Conservation (phyloP, 2,113 vertebrate species). For the Pangasianodon gigas region DNA sequence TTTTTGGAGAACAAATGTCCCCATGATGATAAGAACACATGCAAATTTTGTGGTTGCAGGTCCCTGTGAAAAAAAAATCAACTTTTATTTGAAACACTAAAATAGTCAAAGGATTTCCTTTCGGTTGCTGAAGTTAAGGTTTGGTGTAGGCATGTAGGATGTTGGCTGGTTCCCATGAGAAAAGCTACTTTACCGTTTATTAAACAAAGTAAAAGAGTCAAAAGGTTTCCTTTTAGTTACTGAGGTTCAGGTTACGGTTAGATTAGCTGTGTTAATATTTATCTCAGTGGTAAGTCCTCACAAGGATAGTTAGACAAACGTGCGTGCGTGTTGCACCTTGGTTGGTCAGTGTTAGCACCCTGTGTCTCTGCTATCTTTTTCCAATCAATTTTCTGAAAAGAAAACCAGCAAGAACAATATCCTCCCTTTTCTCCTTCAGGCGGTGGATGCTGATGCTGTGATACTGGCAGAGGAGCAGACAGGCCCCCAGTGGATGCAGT, state of each 20-base stretch:
- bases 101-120: not conserved
- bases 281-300: not conserved
- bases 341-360: not conserved
- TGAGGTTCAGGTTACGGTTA: not conserved
- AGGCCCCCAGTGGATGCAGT: conserved; percentile 78
- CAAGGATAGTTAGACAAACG: not conserved
- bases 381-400: conserved; percentile 30
- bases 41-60: not conserved
- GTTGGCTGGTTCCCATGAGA: not conserved
- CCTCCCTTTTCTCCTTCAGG: conserved; percentile 59
- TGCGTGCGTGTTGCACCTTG: not conserved
- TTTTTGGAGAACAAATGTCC: not conserved
- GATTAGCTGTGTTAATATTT: not conserved
- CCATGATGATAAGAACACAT: not conserved
- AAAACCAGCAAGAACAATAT: conserved; percentile 30
- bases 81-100: not conserved
- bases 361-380: not conserved
- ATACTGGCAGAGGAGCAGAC: conserved; percentile 66
- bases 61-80: not conserved
- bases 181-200: not conserved
- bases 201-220: not conserved
- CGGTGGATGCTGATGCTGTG: conserved; percentile 79
- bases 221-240: not conserved
- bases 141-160: not conserved
- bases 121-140: not conserved